Base-by-base conservation (phyloP, 2,113 vertebrate genomes). In the Lepisosteus osseus region DNA sequence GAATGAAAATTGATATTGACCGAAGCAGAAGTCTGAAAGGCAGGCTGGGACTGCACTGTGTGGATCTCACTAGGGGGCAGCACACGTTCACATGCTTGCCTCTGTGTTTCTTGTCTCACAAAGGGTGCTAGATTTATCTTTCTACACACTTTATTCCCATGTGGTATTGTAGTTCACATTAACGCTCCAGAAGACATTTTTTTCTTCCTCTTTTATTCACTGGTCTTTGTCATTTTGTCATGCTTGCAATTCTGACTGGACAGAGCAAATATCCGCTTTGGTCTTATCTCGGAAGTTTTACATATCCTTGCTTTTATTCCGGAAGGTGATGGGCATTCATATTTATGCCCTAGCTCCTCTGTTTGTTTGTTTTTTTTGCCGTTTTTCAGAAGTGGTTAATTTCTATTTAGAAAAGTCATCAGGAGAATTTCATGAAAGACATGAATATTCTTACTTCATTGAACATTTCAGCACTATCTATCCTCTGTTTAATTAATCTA, bases 251-350 rank as follows among this genome's bases (percentile, higher is more conserved):
- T 68, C 42, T 14, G 57, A 61, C 65, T 54, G 45, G 65, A 45
- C 67, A 51, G 67, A 68, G 65, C 55, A 61, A 73, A 55, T 61
- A 15, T 68, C 17, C 56, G 8, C 29, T 61, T 66, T 59, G 67
- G 57, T 73, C 72, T 73, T 68, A 73, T 73, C 65, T 62, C 65
- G 13, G 29, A 54, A 17, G 65, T 73, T 73, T 73, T 73, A 68
- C 72, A 73, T 73, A 73, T 73, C 61, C 57, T 66, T 62, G 65
- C 65, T 73, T 68, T 68, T 68, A 73, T 55, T 57, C 17, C 12
- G 44, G 65, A 62, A 73, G 65, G 55, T 73, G 65, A 73, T 15
- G 14, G 65, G 43, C 65, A 51, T 73, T 67, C 67, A 62, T 73
- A 67, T 61, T 13, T 29, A 43, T 61, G 56, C 65, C 57, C 41